A percentile compares a stretch with the other conserved stretches of the same genome.
Conservation (phyloP, 92 coral and sea anemone species). For the Epizoanthus scotinus region DNA sequence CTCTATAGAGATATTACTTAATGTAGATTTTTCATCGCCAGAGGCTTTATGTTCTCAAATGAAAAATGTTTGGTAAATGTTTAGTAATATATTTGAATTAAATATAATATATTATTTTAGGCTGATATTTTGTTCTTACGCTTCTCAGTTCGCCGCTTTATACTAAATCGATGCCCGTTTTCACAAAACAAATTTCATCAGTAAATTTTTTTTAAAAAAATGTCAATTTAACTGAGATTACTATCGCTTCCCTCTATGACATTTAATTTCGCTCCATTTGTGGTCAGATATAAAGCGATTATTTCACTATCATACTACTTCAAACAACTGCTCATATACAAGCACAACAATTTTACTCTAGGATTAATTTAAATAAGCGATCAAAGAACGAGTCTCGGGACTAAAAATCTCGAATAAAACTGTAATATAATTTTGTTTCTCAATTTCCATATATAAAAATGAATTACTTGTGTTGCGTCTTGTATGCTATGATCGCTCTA, state of each 20-base stretch:
- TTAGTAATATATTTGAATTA: slow-evolving; percentile 23
- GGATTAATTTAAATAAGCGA: slow-evolving; percentile 5
- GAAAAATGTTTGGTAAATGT: slow-evolving; percentile 33
- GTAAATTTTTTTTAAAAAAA: slow-evolving; percentile 4
- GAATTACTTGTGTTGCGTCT: background rate
- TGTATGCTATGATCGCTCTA: background rate
- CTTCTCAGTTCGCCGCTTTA: background rate
- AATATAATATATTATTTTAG: background rate
- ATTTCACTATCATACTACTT: slow-evolving; percentile 37
- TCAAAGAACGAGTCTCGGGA: background rate
- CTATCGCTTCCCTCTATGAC: slow-evolving; percentile 35
- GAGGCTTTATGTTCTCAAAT: slow-evolving; percentile 22
- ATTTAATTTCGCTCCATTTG: slow-evolving; percentile 46
- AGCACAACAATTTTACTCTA: slow-evolving; percentile 5
- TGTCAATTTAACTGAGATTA: slow-evolving; percentile 30
- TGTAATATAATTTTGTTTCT: background rate
- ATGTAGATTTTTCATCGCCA: background rate
- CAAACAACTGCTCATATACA: slow-evolving; percentile 27
- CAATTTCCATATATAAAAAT: background rate
- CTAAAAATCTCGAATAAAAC: slow-evolving; percentile 1
- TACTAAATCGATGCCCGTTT: background rate
- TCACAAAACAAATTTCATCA: slow-evolving; percentile 1
- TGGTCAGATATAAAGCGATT: slow-evolving; percentile 42
- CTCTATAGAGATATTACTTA: background rate
- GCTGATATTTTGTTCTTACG: background rate